Evolutionary conservation across 2,113 vertebrate genomes (phyloP).

Genomic region (Anarrhichthys ocellatus): DNA sequence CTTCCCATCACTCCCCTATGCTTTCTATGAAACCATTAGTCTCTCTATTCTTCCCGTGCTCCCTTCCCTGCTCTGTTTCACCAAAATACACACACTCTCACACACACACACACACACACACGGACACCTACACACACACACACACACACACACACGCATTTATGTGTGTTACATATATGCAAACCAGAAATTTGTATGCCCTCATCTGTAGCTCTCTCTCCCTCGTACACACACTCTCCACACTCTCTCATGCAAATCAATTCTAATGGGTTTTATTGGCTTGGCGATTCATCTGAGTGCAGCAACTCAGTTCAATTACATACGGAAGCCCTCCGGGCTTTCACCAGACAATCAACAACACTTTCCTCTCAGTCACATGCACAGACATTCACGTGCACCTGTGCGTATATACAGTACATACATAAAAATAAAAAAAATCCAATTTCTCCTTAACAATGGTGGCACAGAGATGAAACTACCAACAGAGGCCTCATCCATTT

Average conservation of each 20-base stretch:
- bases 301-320: conserved; percentile 77
- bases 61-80: conserved; percentile 6
- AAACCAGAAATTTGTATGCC: conserved; percentile 39
- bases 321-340: conserved; percentile 67
- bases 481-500: conserved; percentile 33
- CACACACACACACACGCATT: not conserved
- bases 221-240: too few species aligned
- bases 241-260: conserved; percentile 68
- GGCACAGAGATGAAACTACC: conserved; percentile 55
- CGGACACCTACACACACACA: too few species aligned
- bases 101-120: not conserved
- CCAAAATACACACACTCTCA: not conserved
- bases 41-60: not conserved
- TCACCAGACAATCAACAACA: conserved; percentile 70
- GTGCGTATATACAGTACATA: conserved; percentile 13
- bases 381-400: conserved; percentile 28
- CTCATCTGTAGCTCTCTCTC: conserved; percentile 29
- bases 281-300: conserved; percentile 74
- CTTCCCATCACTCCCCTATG: conserved; percentile 33
- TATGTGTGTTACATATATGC: conserved; percentile 23
- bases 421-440: conserved; percentile 24
- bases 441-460: conserved; percentile 64
- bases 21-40: conserved; percentile 24
- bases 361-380: conserved; percentile 52
- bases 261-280: conserved; percentile 82